phyloP scores from a whole-genome alignment of 2,113 vertebrate species.

The Psittacara wagleri region DNA sequence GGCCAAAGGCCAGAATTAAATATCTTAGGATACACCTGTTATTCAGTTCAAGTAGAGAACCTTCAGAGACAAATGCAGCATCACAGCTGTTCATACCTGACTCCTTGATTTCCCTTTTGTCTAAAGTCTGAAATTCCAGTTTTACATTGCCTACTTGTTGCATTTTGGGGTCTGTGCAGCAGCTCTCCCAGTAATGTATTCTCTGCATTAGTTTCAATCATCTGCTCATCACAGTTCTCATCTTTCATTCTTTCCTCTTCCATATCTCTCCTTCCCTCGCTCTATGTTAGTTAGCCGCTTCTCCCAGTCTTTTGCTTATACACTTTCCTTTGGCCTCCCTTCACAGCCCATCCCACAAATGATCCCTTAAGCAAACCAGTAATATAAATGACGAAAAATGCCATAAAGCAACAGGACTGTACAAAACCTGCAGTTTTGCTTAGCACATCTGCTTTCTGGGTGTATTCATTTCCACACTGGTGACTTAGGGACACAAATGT shows the following conservation, averaged over 20 bases:
- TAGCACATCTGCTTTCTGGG: neutral
- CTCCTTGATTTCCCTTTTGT: neutral
- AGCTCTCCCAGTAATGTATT: neutral
- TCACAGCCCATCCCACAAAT: neutral
- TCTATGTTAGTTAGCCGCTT: neutral
- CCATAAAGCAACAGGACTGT: neutral
- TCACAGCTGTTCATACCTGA: neutral
- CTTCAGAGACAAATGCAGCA: neutral
- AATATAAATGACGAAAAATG: neutral
- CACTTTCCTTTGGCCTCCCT: neutral
- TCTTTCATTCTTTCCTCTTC: neutral
- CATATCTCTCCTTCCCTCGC: neutral
- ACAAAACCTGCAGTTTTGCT: neutral
- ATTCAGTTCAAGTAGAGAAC: neutral
- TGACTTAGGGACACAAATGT: neutral
- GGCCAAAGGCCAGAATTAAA: neutral
- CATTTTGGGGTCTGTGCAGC: neutral
- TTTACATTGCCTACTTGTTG: neutral
- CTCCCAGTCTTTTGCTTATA: neutral
- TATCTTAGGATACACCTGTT: neutral
- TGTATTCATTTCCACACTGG: neutral
- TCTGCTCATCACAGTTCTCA: neutral
- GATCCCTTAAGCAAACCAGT: neutral
- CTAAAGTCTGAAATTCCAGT: neutral
- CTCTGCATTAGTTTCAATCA: neutral